Evolutionary conservation across 2,888 invertebrate genomes (phyloP), one percentile per base, ranked within the genome.

Genomic region (Seira sanloemensis): DNA sequence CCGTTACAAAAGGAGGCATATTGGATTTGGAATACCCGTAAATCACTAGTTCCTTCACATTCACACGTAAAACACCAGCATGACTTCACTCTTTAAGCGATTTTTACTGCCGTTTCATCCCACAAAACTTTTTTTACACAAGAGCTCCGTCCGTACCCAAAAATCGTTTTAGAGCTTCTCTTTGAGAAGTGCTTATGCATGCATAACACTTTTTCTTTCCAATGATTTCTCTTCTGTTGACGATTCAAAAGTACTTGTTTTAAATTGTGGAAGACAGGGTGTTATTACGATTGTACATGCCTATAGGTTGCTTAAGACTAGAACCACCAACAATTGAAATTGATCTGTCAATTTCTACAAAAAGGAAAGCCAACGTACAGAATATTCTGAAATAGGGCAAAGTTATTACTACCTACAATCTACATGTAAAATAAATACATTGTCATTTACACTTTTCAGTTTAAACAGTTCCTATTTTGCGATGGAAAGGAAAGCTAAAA

Each of bases 301-400:
- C 37, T 12, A 37, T 37, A 37, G 37, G 12, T 37, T 12, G 5
- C 37, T 37, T 37, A 37, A 37, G 12, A 37, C 69, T 67, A 24
- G 62, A 69, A 37, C 37, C 37, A 71, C 9, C n/a, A 7, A 27
- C 66, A 46, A 24, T 73, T 80, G 80, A 80, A 80, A 80, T 80
- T 74, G 80, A 75, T 80, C 74, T 75, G 68, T 80, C 74, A 74
- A 74, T 62, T 37, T 37, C 73, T 73, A 72, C 66, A 72, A 9
- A 68, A 72, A 69, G 66, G 25, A 37, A 62, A 80, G 74, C 74
- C 74, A 74, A 24, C 69, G 69, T 62, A 62, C 62, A 72, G n/a
- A n/a, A 37, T 37, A 37, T 7, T n/a, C n/a, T 37, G 37, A 37
- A 37, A 37, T 37, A 7, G 37, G 12, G 37, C 37, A 37, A 37